Percentiles rank a stretch among this genome's conserved stretches.
Conservation (phyloP, 2,113 vertebrate species). For the Seriola quinqueradiata region DNA sequence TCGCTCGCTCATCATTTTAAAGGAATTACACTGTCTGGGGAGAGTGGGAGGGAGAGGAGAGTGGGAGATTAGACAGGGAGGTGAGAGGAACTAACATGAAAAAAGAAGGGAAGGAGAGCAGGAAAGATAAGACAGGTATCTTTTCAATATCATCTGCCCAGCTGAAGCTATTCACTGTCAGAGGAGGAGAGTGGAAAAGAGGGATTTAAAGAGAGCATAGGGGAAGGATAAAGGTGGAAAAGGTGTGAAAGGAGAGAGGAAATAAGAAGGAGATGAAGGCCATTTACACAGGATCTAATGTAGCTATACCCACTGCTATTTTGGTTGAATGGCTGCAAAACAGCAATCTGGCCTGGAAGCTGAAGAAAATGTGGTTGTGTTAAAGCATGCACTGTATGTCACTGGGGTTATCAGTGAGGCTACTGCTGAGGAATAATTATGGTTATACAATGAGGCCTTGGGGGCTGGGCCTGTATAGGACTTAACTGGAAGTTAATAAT, state of each 20-base stretch:
- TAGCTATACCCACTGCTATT: background rate
- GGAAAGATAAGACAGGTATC: slow-evolving; percentile 53
- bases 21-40: slow-evolving; percentile 73
- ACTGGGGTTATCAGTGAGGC: background rate
- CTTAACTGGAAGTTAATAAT: background rate
- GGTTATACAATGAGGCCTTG: background rate
- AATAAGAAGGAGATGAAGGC: slow-evolving; percentile 11
- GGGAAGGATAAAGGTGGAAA: background rate
- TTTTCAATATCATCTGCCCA: slow-evolving; percentile 52
- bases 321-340: slow-evolving; percentile 25
- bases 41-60: slow-evolving; percentile 25
- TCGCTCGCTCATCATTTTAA: slow-evolving; percentile 74
- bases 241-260: background rate
- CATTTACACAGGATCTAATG: slow-evolving; percentile 36
- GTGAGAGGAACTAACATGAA: slow-evolving; percentile 40
- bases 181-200: background rate
- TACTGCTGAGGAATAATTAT: background rate
- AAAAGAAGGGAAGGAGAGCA: slow-evolving; percentile 26
- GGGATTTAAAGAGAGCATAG: slow-evolving; percentile 28
- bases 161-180: slow-evolving; percentile 37
- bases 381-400: slow-evolving; percentile 9
- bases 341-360: slow-evolving; percentile 6
- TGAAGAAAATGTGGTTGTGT: slow-evolving; percentile 6
- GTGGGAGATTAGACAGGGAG: slow-evolving; percentile 52
- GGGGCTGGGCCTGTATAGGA: background rate